A percentile compares a stretch with the other conserved stretches of the same genome.
These are phyloP conservation scores for Ispidina lecontei DNA, from an alignment of 2,797 vertebrate genomes.

Conservation along the genomic window DNA sequence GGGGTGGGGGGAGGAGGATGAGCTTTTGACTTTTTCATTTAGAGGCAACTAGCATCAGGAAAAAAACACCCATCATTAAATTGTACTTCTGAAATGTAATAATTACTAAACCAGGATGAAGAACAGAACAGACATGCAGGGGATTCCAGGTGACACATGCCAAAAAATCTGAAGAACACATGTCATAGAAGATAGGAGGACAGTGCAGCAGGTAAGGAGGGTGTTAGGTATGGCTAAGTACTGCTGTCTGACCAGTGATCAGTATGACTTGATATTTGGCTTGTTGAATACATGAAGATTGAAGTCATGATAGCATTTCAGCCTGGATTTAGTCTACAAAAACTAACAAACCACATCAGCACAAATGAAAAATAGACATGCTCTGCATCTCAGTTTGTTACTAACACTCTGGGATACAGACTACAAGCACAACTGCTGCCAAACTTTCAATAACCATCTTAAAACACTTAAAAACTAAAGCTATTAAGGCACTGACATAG, in stretches of 20 bases:
- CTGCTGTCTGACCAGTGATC: not conserved
- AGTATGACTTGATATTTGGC: not conserved
- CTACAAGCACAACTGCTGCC: not conserved
- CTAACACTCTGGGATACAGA: not conserved
- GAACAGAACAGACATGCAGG: not conserved
- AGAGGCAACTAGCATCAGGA: not conserved
- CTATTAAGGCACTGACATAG: not conserved
- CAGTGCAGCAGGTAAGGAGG: not conserved
- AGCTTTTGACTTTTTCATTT: not conserved
- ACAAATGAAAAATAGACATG: not conserved
- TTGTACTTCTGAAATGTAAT: not conserved
- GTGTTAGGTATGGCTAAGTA: not conserved
- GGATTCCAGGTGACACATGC: not conserved
- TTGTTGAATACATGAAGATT: not conserved
- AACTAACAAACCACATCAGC: not conserved
- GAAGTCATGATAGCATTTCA: not conserved
- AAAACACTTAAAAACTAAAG: not conserved
- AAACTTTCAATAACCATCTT: not conserved
- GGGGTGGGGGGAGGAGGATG: not conserved
- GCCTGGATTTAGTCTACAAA: not conserved
- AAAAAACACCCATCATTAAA: not conserved
- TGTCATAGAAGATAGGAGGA: not conserved
- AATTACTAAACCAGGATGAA: not conserved
- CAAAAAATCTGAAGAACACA: accelerated
- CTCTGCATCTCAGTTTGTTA: not conserved